Percentiles rank a stretch among this genome's conserved stretches.
These are phyloP conservation scores for Lithobius niger DNA, from an alignment of 1,140 invertebrate species.

Conservation along the genomic window DNA sequence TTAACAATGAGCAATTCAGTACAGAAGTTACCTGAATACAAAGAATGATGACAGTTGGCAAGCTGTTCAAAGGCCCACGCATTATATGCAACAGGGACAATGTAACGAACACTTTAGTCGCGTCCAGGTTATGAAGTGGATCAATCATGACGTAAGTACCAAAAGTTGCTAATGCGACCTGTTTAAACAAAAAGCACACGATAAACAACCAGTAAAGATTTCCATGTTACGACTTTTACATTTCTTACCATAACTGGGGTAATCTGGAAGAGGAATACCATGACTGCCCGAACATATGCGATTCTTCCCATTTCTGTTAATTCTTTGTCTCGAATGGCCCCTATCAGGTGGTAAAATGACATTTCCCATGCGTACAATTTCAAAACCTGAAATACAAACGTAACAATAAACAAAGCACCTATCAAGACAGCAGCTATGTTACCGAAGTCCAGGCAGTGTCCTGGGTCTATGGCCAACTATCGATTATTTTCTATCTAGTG, in stretches of 20 bases:
- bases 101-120: conserved; percentile 47
- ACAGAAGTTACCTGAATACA: conserved; percentile 22
- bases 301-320: conserved; percentile 8
- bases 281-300: conserved; percentile 7
- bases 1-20: too few relatives aligned
- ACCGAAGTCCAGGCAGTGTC: too few relatives aligned
- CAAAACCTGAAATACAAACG: not conserved
- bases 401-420: too few relatives aligned
- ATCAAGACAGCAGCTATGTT: too few relatives aligned
- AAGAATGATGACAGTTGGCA: conserved; percentile 37
- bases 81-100: conserved; percentile 46
- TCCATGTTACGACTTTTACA: not conserved
- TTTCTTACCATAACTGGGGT: conserved; percentile 14
- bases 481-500: too few relatives aligned
- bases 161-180: conserved; percentile 29
- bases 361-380: conserved; percentile 19
- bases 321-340: conserved; percentile 12
- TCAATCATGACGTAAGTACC: conserved; percentile 35
- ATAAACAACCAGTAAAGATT: not conserved
- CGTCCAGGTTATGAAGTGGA: conserved; percentile 35
- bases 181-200: not conserved
- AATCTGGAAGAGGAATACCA: conserved; percentile 16
- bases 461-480: too few relatives aligned
- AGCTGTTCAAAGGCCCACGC: conserved; percentile 35
- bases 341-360: conserved; percentile 12